Percentiles rank a stretch among this genome's conserved stretches.
Conservation (phyloP, 2,888 invertebrate species). For the Cerceris rybyensis region DNA sequence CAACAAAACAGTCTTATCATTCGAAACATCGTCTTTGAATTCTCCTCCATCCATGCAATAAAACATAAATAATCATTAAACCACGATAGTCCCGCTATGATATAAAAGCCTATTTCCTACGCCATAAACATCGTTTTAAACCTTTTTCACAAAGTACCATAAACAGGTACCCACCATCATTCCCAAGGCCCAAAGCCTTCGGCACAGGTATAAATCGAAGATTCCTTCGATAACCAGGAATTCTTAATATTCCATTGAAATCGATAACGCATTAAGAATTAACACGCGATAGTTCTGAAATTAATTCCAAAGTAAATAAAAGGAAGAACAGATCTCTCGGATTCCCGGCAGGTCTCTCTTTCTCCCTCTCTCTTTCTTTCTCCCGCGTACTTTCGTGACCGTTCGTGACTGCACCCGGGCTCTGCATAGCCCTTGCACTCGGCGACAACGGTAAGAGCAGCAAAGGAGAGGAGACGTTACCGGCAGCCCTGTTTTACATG, state of each 20-base stretch:
- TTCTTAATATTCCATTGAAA: slow-evolving; percentile 12
- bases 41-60: too few species aligned
- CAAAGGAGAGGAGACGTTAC: slow-evolving; percentile 58
- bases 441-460: slow-evolving; percentile 44
- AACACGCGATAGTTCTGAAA: slow-evolving; percentile 51
- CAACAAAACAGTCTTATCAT: too few species aligned
- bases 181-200: neutral
- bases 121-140: too few species aligned
- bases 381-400: slow-evolving; percentile 56
- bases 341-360: slow-evolving; percentile 7
- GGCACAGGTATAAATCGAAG: neutral
- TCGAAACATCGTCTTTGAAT: too few species aligned
- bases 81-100: too few species aligned
- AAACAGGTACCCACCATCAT: neutral
- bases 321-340: slow-evolving; percentile 21
- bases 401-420: slow-evolving; percentile 56
- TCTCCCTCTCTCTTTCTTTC: neutral
- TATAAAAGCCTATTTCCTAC: too few species aligned
- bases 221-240: neutral
- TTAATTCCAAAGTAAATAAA: slow-evolving; percentile 54
- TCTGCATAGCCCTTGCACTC: slow-evolving; percentile 22
- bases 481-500: slow-evolving; percentile 72
- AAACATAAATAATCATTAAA: too few species aligned
- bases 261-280: slow-evolving; percentile 22
- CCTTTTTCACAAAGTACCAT: too few species aligned